Percentiles rank a stretch among this genome's conserved stretches.
Conservation (phyloP, 2,113 vertebrate genomes). For the Campylomormyrus numenius region DNA sequence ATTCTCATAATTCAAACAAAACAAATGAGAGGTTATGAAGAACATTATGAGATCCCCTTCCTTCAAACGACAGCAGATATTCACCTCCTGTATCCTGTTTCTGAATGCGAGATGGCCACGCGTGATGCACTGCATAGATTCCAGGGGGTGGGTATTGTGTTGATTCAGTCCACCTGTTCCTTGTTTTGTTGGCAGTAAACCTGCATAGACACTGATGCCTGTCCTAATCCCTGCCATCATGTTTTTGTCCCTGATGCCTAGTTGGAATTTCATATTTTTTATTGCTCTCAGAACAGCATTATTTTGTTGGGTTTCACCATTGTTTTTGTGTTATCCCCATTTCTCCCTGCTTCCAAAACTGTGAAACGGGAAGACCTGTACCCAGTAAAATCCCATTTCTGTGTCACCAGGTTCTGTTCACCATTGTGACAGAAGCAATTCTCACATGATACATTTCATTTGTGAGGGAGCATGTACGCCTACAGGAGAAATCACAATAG, state of each 20-base stretch:
- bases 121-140: background rate
- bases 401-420: background rate
- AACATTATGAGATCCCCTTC: background rate
- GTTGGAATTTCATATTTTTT: background rate
- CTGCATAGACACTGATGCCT: background rate
- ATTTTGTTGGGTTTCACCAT: background rate
- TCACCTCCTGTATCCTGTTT: background rate
- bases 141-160: background rate
- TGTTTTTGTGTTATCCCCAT: background rate
- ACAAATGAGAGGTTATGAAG: background rate
- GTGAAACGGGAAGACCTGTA: background rate
- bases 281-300: background rate
- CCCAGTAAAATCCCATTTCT: background rate
- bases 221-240: background rate
- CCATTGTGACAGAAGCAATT: background rate
- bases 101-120: background rate
- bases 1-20: background rate
- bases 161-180: conserved; percentile 5
- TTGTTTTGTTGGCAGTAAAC: conserved; percentile 6
- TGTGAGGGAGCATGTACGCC: background rate
- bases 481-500: background rate
- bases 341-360: background rate
- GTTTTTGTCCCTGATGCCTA: background rate
- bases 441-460: background rate
- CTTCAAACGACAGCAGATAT: background rate